Conservation (phyloP, 2,888 invertebrate genomes). For the Drosophila melanosoma region DNA sequence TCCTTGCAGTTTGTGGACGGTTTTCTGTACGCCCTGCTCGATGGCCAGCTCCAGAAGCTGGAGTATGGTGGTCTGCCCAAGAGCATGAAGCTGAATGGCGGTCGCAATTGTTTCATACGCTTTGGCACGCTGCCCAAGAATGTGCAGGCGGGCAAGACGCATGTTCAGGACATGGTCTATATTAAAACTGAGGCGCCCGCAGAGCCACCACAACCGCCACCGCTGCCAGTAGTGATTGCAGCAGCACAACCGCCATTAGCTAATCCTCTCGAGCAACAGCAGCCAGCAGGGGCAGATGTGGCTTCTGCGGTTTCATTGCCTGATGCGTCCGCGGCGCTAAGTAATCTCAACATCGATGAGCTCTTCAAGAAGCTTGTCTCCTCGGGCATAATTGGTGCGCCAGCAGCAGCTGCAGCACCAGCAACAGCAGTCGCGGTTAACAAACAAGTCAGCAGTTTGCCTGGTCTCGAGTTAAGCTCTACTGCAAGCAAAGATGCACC, state of each 20-base stretch:
- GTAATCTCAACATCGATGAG: constrained; percentile 89
- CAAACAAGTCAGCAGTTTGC: constrained; percentile 10
- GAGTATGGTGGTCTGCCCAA: constrained; percentile 94
- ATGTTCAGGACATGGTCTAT: constrained; percentile 91
- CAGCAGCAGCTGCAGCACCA: constrained; percentile 17
- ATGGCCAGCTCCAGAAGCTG: constrained; percentile 91
- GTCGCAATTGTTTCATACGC: constrained; percentile 91
- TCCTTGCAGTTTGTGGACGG: constrained; percentile 93
- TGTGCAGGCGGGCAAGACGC: constrained; percentile 89
- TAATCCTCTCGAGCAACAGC: constrained; percentile 11
- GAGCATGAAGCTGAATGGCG: constrained; percentile 89
- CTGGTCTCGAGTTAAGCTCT: constrained; percentile 24
- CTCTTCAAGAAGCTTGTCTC: constrained; percentile 94
- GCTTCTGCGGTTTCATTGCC: constrained; percentile 32
- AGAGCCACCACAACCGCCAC: constrained; percentile 65
- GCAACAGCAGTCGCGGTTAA: constrained; percentile 30
- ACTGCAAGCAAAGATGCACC: constrained; percentile 30
- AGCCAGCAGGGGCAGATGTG: constrained; percentile 33
- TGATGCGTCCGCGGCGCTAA: constrained; percentile 81
- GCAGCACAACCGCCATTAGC: constrained; percentile 7
- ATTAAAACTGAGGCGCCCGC: constrained; percentile 80
- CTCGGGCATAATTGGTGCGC: constrained; percentile 89
- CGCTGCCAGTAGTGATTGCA: constrained; percentile 25
- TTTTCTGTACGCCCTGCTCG: constrained; percentile 90
- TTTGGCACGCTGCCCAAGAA: constrained; percentile 92